Evolutionary conservation across 2,888 invertebrate species (phyloP).

Genomic region (Bedellia somnulentella): DNA sequence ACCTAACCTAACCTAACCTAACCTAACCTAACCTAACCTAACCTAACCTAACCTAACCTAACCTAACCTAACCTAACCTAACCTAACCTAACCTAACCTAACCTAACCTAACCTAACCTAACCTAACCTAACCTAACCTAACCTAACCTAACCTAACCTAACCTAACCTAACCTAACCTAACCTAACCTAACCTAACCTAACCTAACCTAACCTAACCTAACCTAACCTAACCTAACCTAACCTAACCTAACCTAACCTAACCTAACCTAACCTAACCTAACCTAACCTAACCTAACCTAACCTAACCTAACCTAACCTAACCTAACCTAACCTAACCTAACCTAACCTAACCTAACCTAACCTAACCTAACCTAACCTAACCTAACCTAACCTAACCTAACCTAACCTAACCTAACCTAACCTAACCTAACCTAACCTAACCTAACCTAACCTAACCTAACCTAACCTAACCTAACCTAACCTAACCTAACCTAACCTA

Average conservation of each 20-base stretch:
- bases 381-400: slow-evolving; percentile 6
- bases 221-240: background rate
- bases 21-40: too few relatives aligned
- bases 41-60: too few relatives aligned
- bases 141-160: slow-evolving; percentile 10
- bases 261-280: slow-evolving; percentile 6
- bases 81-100: too few relatives aligned
- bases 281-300: slow-evolving; percentile 8
- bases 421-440: slow-evolving; percentile 7
- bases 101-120: too few relatives aligned
- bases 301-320: slow-evolving; percentile 6
- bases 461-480: slow-evolving; percentile 9
- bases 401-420: slow-evolving; percentile 5
- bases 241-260: background rate
- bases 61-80: too few relatives aligned
- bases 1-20: too few relatives aligned
- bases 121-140: too few relatives aligned
- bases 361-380: slow-evolving; percentile 3
- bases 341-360: slow-evolving; percentile 3
- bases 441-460: slow-evolving; percentile 8
- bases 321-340: slow-evolving; percentile 5
- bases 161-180: slow-evolving; percentile 1
- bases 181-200: slow-evolving; percentile 1
- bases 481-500: slow-evolving; percentile 9
- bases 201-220: background rate